Conservation (phyloP, 2,797 vertebrate genomes). For the Siniperca obscura region DNA sequence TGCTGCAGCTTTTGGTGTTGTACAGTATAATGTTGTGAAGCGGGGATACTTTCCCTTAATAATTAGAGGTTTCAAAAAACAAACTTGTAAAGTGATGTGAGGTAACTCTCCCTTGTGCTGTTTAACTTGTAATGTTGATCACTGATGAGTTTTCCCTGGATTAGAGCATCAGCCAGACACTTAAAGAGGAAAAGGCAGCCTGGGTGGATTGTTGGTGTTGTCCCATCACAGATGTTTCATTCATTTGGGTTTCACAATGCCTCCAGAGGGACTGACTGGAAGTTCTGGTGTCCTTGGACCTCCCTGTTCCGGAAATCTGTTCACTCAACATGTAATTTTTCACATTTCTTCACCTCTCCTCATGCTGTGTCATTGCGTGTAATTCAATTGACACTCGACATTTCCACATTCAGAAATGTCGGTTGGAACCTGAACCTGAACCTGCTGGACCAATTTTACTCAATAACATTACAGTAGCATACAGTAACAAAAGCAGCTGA, state of each 20-base stretch:
- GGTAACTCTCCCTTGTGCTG: not conserved
- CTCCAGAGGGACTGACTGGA: slow-evolving; percentile 15
- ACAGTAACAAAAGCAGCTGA: too few relatives aligned
- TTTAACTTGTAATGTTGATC: not conserved
- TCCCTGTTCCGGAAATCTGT: slow-evolving; percentile 20
- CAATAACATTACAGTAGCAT: not conserved
- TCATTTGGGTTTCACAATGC: slow-evolving; percentile 11
- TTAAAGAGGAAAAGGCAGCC: not conserved
- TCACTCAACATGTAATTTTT: slow-evolving; percentile 15
- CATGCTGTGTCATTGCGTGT: not conserved
- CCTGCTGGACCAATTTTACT: not conserved
- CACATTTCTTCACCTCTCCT: not conserved
- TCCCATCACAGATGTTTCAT: slow-evolving; percentile 38
- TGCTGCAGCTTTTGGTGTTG: not conserved
- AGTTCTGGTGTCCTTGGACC: not conserved
- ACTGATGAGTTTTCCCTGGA: not conserved
- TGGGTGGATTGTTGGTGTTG: slow-evolving; percentile 5
- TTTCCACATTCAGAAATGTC: not conserved
- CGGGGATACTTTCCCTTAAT: not conserved
- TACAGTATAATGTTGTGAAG: not conserved
- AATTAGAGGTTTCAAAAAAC: slow-evolving; percentile 2
- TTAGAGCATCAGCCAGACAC: not conserved
- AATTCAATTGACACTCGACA: not conserved
- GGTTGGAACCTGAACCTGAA: not conserved
- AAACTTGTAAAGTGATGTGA: not conserved